A percentile compares a stretch with the other conserved stretches of the same genome.
Conservation (phyloP, 2,888 invertebrate genomes). For the Drosophila parthenogenetica region DNA sequence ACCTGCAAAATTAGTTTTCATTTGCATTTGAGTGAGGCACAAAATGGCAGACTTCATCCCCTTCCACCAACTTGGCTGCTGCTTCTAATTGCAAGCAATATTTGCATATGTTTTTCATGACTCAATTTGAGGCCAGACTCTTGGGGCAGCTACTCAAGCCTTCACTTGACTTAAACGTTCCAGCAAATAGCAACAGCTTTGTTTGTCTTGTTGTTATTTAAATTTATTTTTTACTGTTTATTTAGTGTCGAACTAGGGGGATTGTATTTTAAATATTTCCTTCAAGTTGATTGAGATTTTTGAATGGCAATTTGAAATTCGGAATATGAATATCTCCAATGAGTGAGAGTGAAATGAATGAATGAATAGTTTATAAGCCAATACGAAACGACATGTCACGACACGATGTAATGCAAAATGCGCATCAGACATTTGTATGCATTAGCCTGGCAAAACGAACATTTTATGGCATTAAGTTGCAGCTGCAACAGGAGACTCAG, state of each 20-base stretch:
- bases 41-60: constrained; percentile 34
- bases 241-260: constrained; percentile 1
- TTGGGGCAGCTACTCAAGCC: background rate
- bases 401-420: constrained; percentile 70
- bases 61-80: background rate
- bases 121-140: constrained; percentile 8
- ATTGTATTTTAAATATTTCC: constrained; percentile 18
- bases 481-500: constrained; percentile 22
- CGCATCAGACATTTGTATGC: constrained; percentile 78
- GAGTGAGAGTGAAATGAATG: constrained; percentile 36
- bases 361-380: constrained; percentile 69
- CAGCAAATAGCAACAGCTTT: constrained; percentile 3
- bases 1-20: constrained; percentile 41
- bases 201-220: constrained; percentile 9
- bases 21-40: constrained; percentile 41
- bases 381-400: constrained; percentile 27
- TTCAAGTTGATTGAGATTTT: constrained; percentile 26
- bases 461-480: constrained; percentile 74
- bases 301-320: constrained; percentile 37
- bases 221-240: constrained; percentile 21
- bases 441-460: constrained; percentile 77
- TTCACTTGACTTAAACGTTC: constrained; percentile 32
- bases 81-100: constrained; percentile 46
- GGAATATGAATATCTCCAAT: constrained; percentile 11
- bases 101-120: constrained; percentile 56